Evolutionary conservation across 2,888 invertebrate genomes (phyloP), one percentile per base, ranked within the genome.

Genomic region (Galerucella pusilla): DNA sequence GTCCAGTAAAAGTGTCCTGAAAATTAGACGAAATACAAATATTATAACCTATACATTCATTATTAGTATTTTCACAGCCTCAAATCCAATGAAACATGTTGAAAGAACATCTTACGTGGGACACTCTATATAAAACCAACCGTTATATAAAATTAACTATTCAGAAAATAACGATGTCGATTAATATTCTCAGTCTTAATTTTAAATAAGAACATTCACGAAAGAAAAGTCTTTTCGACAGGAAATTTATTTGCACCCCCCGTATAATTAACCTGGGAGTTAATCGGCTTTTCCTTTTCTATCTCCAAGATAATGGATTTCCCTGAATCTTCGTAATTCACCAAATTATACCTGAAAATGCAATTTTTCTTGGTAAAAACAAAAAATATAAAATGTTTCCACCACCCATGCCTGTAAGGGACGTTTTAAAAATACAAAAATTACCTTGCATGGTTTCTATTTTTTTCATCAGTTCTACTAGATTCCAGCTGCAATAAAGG

Each of bases 391-490:
- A 46, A 46, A 46, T 7, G 10, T 46, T 11, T 11, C 2, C 7
- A 0, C 20, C 20, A 46, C 9, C 9, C 46, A 46, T 46, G 46
- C 11, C 2, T 6, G 4, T 7, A 46, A 46, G 46, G 11, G 11
- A 46, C 11, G 11, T 46, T 28, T 28, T 28, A 28, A 46, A 3
- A 52, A 6, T 52, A 20, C 20, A 20, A 20, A 20, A 20, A 20
- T 20, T 46, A 75, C 79, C 83, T 85, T 11, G 83, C 83, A 52
- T 85, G 84, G 3, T 80, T 80, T 52, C 81, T 83, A 66, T 85
- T 84, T 74, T 84, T 84, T n/a, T 79, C 82, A 2, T 77, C 80
- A 35, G 77, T 60, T 63, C 65, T 49, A 71, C 52, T 68, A 57
- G 70, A 68, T 61, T 76, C 75, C 28, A 68, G 74, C 54, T 75